These are phyloP conservation scores for Melanotus villosus DNA, from an alignment of 2,888 invertebrate genomes.

Conservation along the genomic window DNA sequence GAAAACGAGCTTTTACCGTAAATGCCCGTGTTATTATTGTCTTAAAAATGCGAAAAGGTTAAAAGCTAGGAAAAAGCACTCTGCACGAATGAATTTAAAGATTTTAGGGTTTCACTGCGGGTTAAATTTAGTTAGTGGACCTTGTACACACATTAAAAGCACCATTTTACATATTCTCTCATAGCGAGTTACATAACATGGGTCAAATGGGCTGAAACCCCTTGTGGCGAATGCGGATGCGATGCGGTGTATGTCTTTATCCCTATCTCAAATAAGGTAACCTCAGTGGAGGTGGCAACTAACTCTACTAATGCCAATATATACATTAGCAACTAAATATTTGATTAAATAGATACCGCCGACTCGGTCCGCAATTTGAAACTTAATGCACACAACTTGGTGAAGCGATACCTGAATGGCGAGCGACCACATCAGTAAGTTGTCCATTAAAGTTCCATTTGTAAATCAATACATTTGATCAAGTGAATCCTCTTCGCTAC, in stretches of 20 bases:
- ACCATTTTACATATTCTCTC: constrained; percentile 49
- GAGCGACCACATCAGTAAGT: constrained; percentile 39
- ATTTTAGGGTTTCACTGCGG: constrained; percentile 33
- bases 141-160: constrained; percentile 45
- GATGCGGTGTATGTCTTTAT: constrained; percentile 51
- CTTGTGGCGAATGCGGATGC: constrained; percentile 50
- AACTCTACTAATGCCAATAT: constrained; percentile 40
- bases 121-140: constrained; percentile 41
- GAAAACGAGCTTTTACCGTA: too few species aligned
- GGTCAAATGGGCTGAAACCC: constrained; percentile 52
- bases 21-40: neutral
- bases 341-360: constrained; percentile 39
- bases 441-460: constrained; percentile 47
- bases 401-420: constrained; percentile 37
- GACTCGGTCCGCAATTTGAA: constrained; percentile 24
- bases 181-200: constrained; percentile 47
- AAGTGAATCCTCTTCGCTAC: constrained; percentile 33
- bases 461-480: constrained; percentile 46
- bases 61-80: neutral
- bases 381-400: constrained; percentile 26
- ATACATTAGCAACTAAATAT: constrained; percentile 43
- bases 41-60: constrained; percentile 2
- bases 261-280: constrained; percentile 51
- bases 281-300: constrained; percentile 46
- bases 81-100: constrained; percentile 28